A percentile compares a stretch with the other conserved stretches of the same genome.
phyloP scores from a whole-genome alignment of 2,113 vertebrate species.

The Petrocephalus microphthalmus region DNA sequence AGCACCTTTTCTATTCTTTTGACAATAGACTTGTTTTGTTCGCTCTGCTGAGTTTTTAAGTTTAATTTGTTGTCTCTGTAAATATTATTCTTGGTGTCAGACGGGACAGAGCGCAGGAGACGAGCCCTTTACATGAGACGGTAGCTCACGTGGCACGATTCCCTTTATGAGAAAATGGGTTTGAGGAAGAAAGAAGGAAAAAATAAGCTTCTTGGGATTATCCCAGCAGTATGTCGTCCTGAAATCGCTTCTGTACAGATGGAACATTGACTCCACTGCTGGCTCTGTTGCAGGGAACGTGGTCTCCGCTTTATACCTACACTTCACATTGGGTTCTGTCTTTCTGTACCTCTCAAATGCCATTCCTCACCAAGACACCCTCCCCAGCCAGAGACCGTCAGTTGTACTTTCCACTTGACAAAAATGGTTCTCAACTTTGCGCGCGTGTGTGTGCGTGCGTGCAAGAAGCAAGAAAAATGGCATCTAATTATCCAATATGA shows the following conservation, averaged over 20 bases:
- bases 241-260: slow-evolving; percentile 31
- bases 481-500: slow-evolving; percentile 1
- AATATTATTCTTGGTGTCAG: slow-evolving; percentile 43
- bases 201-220: neutral
- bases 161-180: slow-evolving; percentile 31
- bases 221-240: neutral
- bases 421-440: neutral
- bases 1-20: slow-evolving; percentile 50
- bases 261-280: slow-evolving; percentile 30
- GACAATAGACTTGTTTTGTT: slow-evolving; percentile 33
- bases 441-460: neutral
- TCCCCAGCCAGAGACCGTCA: neutral
- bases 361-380: neutral
- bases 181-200: neutral
- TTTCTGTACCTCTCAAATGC: neutral
- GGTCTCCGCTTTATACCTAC: slow-evolving; percentile 25
- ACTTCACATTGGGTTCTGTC: neutral
- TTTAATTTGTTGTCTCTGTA: slow-evolving; percentile 53
- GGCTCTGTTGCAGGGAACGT: slow-evolving; percentile 46
- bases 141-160: slow-evolving; percentile 13
- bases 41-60: slow-evolving; percentile 39
- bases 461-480: slow-evolving; percentile 11
- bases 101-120: slow-evolving; percentile 24
- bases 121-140: slow-evolving; percentile 40
- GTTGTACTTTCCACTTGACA: neutral